These are phyloP conservation scores for Trisateles emortualis DNA, from an alignment of 2,888 invertebrate species.

Conservation along the genomic window DNA sequence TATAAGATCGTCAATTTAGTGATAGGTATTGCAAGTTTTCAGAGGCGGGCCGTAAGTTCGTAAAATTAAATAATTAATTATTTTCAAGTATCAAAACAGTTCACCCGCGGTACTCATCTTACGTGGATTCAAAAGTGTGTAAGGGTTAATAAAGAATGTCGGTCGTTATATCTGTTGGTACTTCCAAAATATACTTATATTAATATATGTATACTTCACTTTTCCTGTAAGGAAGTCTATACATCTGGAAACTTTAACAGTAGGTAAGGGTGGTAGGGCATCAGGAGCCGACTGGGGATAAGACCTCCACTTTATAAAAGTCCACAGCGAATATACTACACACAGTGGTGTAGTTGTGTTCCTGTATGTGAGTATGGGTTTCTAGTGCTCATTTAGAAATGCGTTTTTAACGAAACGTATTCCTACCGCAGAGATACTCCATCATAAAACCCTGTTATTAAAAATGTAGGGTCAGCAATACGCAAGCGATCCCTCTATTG, in stretches of 20 bases:
- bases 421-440: too few relatives aligned
- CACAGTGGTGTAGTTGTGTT: too few relatives aligned
- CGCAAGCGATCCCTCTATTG: neutral
- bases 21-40: too few relatives aligned
- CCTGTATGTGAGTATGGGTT: too few relatives aligned
- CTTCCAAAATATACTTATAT: slow-evolving; percentile 25
- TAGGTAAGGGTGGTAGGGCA: neutral
- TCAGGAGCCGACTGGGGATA: neutral
- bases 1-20: too few relatives aligned
- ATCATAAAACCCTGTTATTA: too few relatives aligned
- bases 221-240: slow-evolving; percentile 2
- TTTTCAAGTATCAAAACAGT: slow-evolving; percentile 58
- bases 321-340: too few relatives aligned
- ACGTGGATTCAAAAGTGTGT: slow-evolving; percentile 64
- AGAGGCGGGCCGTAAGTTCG: too few relatives aligned
- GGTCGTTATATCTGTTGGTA: slow-evolving; percentile 47
- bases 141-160: slow-evolving; percentile 74
- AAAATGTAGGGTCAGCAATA: too few relatives aligned
- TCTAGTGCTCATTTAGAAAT: too few relatives aligned
- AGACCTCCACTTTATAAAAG: too few relatives aligned
- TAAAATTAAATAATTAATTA: neutral
- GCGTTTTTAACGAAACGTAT: too few relatives aligned
- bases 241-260: neutral
- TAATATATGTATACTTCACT: slow-evolving; percentile 3
- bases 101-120: slow-evolving; percentile 49